A percentile compares a stretch with the other conserved stretches of the same genome.
Evolutionary conservation across 2,113 vertebrate species (phyloP).

Genomic region (Pongo abelii): DNA sequence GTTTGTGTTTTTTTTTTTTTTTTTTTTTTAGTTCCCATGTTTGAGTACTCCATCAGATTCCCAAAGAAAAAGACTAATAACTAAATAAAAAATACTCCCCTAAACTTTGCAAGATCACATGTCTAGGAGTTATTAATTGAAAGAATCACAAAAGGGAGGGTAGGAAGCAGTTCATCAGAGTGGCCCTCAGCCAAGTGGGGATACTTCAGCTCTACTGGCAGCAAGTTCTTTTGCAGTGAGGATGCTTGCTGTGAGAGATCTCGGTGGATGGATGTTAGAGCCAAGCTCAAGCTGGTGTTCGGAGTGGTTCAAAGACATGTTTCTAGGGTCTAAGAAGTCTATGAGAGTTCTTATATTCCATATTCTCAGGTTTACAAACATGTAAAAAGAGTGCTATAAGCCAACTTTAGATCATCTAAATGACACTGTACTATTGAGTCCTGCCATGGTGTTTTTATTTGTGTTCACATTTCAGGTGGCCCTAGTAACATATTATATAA

Average conservation of each 20-base stretch:
- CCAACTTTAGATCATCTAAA: neutral
- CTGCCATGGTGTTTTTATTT: neutral
- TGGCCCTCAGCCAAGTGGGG: neutral
- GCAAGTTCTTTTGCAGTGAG: neutral
- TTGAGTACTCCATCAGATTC: conserved; percentile 8
- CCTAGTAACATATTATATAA: neutral
- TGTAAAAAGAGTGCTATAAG: neutral
- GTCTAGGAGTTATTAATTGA: neutral
- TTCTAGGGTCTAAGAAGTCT: neutral
- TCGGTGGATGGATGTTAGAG: neutral
- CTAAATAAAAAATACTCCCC: neutral
- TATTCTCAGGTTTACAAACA: conserved; percentile 6
- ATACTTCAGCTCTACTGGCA: neutral
- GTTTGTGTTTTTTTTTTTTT: too few species aligned
- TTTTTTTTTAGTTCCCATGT: neutral
- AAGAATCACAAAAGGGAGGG: neutral
- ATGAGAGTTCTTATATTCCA: neutral
- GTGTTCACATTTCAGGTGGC: neutral
- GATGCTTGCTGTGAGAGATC: neutral
- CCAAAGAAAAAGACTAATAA: conserved; percentile 33
- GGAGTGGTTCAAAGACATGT: neutral
- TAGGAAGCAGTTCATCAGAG: neutral
- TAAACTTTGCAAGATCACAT: neutral
- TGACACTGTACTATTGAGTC: neutral
- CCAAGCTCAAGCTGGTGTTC: neutral